Evolutionary conservation across 1,140 invertebrate species (phyloP).

Genomic region (Drosophila lowei): DNA sequence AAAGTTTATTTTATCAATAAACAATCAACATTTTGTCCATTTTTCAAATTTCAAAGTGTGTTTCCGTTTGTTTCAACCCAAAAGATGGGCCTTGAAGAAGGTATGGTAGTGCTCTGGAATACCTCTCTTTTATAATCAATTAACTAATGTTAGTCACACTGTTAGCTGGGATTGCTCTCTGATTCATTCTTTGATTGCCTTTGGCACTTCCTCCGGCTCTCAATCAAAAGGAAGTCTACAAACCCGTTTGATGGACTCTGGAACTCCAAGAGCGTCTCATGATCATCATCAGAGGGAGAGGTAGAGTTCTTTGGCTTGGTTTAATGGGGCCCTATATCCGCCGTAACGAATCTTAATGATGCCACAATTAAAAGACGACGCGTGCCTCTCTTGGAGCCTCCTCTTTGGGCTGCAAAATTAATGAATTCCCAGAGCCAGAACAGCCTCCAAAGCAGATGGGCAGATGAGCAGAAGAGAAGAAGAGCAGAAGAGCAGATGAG

Average conservation of each 20-base stretch:
- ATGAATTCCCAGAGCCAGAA: constrained; percentile 39
- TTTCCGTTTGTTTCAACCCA: too few relatives aligned
- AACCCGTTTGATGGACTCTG: not conserved
- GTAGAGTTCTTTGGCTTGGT: constrained; percentile 1
- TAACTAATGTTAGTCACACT: constrained; percentile 37
- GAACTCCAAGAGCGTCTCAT: too few relatives aligned
- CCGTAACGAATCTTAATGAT: constrained; percentile 73
- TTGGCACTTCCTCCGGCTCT: constrained; percentile 31
- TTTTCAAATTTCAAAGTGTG: too few relatives aligned
- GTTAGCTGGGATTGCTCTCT: not conserved
- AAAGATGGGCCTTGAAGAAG: not conserved
- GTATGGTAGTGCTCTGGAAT: not conserved
- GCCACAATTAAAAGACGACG: constrained; percentile 58
- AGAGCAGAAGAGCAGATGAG: too few relatives aligned
- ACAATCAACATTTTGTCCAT: too few relatives aligned
- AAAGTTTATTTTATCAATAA: too few relatives aligned
- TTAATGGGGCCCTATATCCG: constrained; percentile 69
- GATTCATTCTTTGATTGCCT: constrained; percentile 37
- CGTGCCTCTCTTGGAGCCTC: constrained; percentile 46
- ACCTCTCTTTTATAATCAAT: constrained; percentile 31
- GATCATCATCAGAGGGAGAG: not conserved
- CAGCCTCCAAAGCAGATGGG: too few relatives aligned
- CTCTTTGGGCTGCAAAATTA: constrained; percentile 53
- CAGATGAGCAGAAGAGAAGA: too few relatives aligned
- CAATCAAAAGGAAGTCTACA: constrained; percentile 16